Evolutionary conservation across 2,113 vertebrate genomes (phyloP), one percentile per base, ranked within the genome.

Genomic region (Neoarius graeffei): DNA sequence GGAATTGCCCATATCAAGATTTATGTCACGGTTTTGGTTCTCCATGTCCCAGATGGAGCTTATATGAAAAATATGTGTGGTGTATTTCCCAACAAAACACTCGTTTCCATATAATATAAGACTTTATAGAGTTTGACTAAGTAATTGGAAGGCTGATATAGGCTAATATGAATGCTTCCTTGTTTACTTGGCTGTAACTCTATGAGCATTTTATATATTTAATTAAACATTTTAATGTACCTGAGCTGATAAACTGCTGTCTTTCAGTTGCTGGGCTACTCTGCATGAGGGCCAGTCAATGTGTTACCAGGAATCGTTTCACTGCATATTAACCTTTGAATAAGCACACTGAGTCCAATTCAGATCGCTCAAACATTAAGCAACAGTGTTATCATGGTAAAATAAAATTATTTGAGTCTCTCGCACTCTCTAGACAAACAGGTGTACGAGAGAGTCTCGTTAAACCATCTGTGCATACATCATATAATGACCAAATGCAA

Each of bases 381-480:
- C 42, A 54, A 48, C 50, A n/a, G 48, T 74, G 35, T 60, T 71
- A 15, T 54, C 81, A 27, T 6, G 74, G 69, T 64, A 83, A 14
- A 60, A 30, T 86, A 57, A 83, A 80, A 52, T 60, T 7, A 30
- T 73, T 66, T 7, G 25, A 73, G 23, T 67, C 81, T 85, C 84
- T 84, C 52, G 14, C 35, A 42, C 56, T 66, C 57, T 81, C 2
- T 42, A 85, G 62, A 35, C 60, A 80, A 30, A 42, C 77, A 77
- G 66, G 48, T 82, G 42, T 82, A 59, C 42, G 56, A 87, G 77
- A 59, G 87, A 67, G 82, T 80, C 59, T 86, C 87, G 79, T 88
- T 85, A 85, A 77, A 27, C 69, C 48, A 81, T 89, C 73, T 88
- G 86, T 85, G 83, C 77, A 90, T 48, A 42, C 30, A 82, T 82